Evolutionary conservation across 2,797 vertebrate species (phyloP).

Genomic region (Chloroceryle inda): DNA sequence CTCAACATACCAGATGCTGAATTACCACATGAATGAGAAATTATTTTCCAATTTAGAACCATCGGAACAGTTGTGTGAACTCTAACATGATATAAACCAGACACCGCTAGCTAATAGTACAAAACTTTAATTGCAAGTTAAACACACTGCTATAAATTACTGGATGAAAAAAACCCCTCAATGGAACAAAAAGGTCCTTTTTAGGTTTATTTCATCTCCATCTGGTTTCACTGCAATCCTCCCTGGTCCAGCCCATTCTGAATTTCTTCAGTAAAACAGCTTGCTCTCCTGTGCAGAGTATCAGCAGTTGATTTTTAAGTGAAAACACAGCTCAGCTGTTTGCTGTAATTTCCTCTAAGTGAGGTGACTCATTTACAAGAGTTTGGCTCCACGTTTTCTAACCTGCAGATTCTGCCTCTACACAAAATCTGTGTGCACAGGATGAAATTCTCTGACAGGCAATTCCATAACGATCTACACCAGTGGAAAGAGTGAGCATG

Average conservation of each 20-base stretch:
- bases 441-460: neutral
- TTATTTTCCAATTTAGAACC: conserved; percentile 1
- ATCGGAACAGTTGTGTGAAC: conserved; percentile 7
- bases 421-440: fast-evolving
- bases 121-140: neutral
- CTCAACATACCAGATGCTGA: neutral
- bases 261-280: neutral
- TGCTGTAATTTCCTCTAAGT: neutral
- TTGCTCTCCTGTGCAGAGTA: neutral
- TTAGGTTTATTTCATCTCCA: neutral
- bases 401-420: neutral
- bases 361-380: neutral
- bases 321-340: neutral
- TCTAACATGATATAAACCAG: conserved; percentile 2
- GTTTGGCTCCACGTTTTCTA: neutral
- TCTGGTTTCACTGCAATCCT: neutral
- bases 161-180: neutral
- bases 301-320: neutral
- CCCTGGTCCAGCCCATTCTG: neutral
- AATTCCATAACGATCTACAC: neutral
- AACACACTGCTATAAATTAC: neutral
- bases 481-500: neutral
- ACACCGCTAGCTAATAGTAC: neutral
- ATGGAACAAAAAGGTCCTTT: neutral
- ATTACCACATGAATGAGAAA: conserved; percentile 15